Conservation (phyloP, 1,140 invertebrate genomes). For the Piezodorus guildinii region DNA sequence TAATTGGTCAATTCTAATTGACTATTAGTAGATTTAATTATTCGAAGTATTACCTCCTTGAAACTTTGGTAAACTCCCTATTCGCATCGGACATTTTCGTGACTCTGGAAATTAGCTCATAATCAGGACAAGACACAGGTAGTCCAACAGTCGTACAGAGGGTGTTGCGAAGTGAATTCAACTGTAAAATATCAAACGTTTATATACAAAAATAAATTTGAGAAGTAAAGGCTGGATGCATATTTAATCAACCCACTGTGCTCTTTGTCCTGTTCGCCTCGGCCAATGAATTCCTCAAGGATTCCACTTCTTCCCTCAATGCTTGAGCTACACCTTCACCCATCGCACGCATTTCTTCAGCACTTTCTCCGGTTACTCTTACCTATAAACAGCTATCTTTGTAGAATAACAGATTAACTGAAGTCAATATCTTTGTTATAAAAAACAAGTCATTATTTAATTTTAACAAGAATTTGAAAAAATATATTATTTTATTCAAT, state of each 20-base stretch:
- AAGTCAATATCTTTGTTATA: neutral
- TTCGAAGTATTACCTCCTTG: conserved; percentile 36
- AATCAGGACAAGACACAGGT: conserved; percentile 55
- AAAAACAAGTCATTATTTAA: neutral
- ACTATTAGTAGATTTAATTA: no score
- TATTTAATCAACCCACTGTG: neutral
- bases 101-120: conserved; percentile 59
- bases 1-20: no score
- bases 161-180: conserved; percentile 37
- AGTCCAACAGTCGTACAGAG: conserved; percentile 54
- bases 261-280: conserved; percentile 11
- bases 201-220: no score
- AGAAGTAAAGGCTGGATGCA: neutral
- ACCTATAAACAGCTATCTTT: neutral
- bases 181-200: neutral
- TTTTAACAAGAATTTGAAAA: no score
- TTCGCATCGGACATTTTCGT: conserved; percentile 65
- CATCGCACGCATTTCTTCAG: conserved; percentile 19
- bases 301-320: conserved; percentile 14
- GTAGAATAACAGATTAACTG: no score
- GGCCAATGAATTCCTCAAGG: conserved; percentile 4
- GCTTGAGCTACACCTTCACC: conserved; percentile 13
- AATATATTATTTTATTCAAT: no score
- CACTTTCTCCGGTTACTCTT: conserved; percentile 20
- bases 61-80: conserved; percentile 62